Conservation (phyloP, 1,140 invertebrate species). For the Zaprionus ghesquierei region DNA sequence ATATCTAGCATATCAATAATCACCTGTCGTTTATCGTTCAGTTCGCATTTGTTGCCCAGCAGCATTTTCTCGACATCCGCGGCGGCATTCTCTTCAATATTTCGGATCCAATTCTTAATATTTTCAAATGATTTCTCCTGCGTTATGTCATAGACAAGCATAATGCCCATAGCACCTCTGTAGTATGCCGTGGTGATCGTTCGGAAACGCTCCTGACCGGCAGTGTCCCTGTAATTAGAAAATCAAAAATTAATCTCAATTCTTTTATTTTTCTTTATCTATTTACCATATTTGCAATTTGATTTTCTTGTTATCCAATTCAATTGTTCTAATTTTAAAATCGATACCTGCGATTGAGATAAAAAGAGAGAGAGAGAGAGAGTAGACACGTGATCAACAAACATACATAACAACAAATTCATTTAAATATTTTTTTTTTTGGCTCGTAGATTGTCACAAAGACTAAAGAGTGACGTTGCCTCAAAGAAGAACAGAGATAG, state of each 20-base stretch:
- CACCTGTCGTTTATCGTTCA: conserved; percentile 94
- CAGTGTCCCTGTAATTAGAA: conserved; percentile 91
- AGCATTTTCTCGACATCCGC: conserved; percentile 98
- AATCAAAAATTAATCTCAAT: background rate
- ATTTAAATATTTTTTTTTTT: conserved; percentile 50
- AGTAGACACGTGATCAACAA: conserved; percentile 39
- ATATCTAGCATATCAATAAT: conserved; percentile 32
- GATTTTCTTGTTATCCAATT: conserved; percentile 98
- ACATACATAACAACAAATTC: conserved; percentile 34
- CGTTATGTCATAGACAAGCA: conserved; percentile 99
- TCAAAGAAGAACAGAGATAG: conserved; percentile 1
- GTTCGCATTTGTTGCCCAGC: conserved; percentile 97
- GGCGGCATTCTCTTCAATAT: conserved; percentile 98
- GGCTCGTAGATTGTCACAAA: conserved; percentile 36
- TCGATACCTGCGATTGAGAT: conserved; percentile 93
- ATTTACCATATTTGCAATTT: conserved; percentile 98
- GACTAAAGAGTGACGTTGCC: background rate
- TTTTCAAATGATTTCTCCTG: conserved; percentile 99
- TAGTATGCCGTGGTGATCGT: conserved; percentile 99
- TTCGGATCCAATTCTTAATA: conserved; percentile 99
- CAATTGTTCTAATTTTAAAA: conserved; percentile 99
- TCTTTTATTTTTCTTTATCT: background rate
- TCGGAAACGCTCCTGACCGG: conserved; percentile 97
- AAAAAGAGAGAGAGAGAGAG: conserved; percentile 18
- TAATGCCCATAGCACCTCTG: conserved; percentile 99